A percentile compares a stretch with the other conserved stretches of the same genome.
Evolutionary conservation across 2,888 invertebrate species (phyloP).

Genomic region (Esperia sulphurella): DNA sequence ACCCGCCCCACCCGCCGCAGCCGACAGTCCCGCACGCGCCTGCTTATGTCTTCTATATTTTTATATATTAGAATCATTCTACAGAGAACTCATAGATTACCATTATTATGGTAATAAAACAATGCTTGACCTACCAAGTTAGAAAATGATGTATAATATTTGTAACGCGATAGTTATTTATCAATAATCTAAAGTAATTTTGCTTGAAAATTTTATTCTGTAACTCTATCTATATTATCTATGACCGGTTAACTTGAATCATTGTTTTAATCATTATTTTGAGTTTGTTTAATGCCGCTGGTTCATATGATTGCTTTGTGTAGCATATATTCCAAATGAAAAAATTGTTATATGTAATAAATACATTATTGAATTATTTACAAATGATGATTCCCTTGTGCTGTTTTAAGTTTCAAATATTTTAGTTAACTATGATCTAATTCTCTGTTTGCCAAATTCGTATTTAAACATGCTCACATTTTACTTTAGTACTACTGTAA

Average conservation of each 20-base stretch:
- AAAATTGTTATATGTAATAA: neutral
- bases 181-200: conserved; percentile 38
- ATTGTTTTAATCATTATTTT: conserved; percentile 2
- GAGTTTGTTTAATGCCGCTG: neutral
- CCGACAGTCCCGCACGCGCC: conserved; percentile 24
- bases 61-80: conserved; percentile 59
- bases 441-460: neutral
- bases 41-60: conserved; percentile 48
- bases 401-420: neutral
- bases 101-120: conserved; percentile 41
- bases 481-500: neutral
- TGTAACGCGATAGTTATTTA: conserved; percentile 54
- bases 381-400: neutral
- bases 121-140: conserved; percentile 51
- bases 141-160: conserved; percentile 60
- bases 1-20: conserved; percentile 16
- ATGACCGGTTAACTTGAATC: neutral
- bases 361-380: neutral
- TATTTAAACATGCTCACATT: neutral
- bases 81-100: conserved; percentile 46
- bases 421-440: neutral
- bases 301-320: neutral
- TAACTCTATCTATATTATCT: neutral
- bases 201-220: conserved; percentile 21
- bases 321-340: neutral